Evolutionary conservation across 2,113 vertebrate genomes (phyloP), one percentile per base, ranked within the genome.

Genomic region (Pelmatolapia mariae): DNA sequence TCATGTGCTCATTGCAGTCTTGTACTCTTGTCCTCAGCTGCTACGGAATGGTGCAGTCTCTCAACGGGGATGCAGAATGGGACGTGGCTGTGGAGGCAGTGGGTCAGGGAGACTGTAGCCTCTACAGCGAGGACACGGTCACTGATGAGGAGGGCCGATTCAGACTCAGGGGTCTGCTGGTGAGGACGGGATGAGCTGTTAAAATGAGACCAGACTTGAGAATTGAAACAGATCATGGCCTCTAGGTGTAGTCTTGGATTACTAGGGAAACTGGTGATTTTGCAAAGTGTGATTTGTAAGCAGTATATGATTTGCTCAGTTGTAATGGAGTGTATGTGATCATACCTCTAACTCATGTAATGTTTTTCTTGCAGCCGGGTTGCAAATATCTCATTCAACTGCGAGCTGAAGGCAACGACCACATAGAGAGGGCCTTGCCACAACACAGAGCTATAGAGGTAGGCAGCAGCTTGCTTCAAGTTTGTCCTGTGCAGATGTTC

Each of bases 61-160:
- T 99, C 86, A 98, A 98, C 1, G 98, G 99, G 12, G 98, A 99
- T 19, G 98, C 99, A 0, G 99, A 99, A 89, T 96, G 98, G 92
- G 98, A 98, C 1, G 95, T 99, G 5, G 96, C 98, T 0, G 98
- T 99, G 90, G 98, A 99, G 94, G 98, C 98, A 0, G 95, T 98
- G 91, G 99, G 99, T 2, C 98, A 98, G 96, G 94, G 93, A 2
- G 97, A 98, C 33, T 99, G 99, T 10, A 96, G 96, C 88, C 96
- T 98, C 83, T 99, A 99, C 82, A 98, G 97, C 83, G 99, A 99
- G 95, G 98, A 99, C 95, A 99, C 98, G 0, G 91, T 98, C 91
- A 99, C 99, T 0, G 98, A 99, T 3, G 98, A 99, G 71, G 98
- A 98, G 82, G 98, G 99, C 1, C 98, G 96, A 84, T 99, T 99